Evolutionary conservation across 2,888 invertebrate genomes (phyloP), one percentile per base, ranked within the genome.

Genomic region (Epirrita christyi): DNA sequence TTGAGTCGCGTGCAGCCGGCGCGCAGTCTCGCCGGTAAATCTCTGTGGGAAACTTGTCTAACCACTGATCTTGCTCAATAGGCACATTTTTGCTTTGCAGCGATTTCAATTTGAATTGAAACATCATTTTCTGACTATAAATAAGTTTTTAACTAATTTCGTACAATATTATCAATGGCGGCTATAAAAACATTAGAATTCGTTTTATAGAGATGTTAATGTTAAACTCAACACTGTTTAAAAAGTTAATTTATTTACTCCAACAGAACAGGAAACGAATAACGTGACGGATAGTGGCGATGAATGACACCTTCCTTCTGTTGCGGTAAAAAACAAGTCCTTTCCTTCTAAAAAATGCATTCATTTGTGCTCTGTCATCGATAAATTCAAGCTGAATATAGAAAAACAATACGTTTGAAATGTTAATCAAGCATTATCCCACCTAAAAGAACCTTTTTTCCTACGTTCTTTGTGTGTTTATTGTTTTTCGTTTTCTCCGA

Each of bases 1-100:
- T 84, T 86, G 85, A 77, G 88, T 81, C 86, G 88, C 88, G 86
- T 88, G 89, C 90, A 89, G 88, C 89, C 90, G 91, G 88, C 88
- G 76, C 74, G 75, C 76, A 79, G 79, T 77, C 80, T 79, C 80
- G 76, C 75, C 74, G 83, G 84, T 86, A 89, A 91, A 92, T 91
- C 92, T 89, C 88, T 91, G 91, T 92, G 92, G 91, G 91, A 92
- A 91, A 85, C 81, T 77, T 78, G 74, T 83, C 75, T 73, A 70
- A 76, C 78, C 78, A 72, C 72, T 68, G 67, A 71, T 73, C 75
- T 75, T 71, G 72, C 68, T 67, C 70, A 70, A 65, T 70, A 64
- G n/a, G n/a, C 63, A 65, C 43, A 58, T 65, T 68, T 68, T 67
- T 70, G 66, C 59, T 71, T 67, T 63, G 67, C 63, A 63, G 61